phyloP scores from a whole-genome alignment of 2,888 invertebrate genomes.

The Cerceris rybyensis region DNA sequence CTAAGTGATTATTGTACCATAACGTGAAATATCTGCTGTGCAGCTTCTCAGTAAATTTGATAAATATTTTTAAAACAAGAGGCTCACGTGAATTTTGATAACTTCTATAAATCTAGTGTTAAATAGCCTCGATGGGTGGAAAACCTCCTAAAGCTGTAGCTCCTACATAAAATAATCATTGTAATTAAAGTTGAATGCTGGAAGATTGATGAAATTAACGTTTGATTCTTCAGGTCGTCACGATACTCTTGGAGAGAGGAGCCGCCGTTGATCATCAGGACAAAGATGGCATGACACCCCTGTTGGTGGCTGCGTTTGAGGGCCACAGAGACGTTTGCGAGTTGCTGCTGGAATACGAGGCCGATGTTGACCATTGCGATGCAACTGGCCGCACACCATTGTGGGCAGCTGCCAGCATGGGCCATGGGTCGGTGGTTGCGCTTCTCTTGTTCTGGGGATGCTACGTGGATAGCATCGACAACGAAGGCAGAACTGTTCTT shows the following conservation, averaged over 20 bases:
- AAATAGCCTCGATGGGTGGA: no score
- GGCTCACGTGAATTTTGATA: no score
- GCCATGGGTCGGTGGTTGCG: conserved; percentile 93
- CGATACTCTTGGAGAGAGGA: conserved; percentile 90
- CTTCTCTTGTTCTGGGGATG: conserved; percentile 97
- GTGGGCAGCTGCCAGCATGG: conserved; percentile 97
- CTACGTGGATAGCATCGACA: conserved; percentile 96
- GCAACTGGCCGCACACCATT: conserved; percentile 91
- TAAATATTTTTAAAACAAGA: no score
- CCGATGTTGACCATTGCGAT: conserved; percentile 95
- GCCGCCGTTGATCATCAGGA: conserved; percentile 92
- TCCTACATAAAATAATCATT: no score
- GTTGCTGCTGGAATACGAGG: conserved; percentile 94
- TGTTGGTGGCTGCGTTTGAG: conserved; percentile 95
- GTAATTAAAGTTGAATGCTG: no score
- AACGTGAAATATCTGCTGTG: no score
- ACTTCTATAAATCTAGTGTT: no score
- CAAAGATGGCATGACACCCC: conserved; percentile 93
- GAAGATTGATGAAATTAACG: background rate
- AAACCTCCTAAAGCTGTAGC: no score
- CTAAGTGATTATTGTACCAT: no score
- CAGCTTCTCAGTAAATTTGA: no score
- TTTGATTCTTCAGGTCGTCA: conserved; percentile 83
- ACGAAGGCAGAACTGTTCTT: conserved; percentile 95
- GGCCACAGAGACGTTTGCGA: conserved; percentile 97